Evolutionary conservation across 2,113 vertebrate genomes (phyloP), one percentile per base, ranked within the genome.

Genomic region (Anolis sagrei): DNA sequence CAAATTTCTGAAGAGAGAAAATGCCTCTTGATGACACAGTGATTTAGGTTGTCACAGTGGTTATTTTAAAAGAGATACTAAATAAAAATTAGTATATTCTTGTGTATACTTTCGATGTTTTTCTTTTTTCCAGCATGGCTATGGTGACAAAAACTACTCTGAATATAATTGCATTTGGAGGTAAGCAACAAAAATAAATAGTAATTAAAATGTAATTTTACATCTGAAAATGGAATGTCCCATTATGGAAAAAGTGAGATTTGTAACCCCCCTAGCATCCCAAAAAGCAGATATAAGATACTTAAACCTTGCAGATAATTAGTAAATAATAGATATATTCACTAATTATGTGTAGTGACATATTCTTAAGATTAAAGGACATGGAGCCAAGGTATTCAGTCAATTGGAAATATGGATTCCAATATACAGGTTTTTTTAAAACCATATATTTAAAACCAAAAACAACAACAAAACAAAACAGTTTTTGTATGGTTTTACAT

Each of bases 81-180:
- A 25, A 29, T 10, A 81, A 36, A 66, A 84, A 23, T 13, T 84
- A 79, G 18, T 84, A 10, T 13, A 74, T 84, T 23, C 76, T 16
- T 58, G 11, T n/a, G 76, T 74, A 87, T 72, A 36, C 70, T 91
- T 82, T 9, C 2, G 54, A 81, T 91, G 29, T 88, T 84, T 32
- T n/a, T 74, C 44, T 74, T 80, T 70, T 9, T 72, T 84, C n/a
- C 89, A n/a, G 1, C 78, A 72, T 80, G 23, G 10, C 51, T 77
- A 69, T 87, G 80, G 49, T 82, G 73, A 77, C 62, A 77, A 69
- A 70, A 87, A 82, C 74, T 61, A 18, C 49, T 58, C 73, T 82
- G 49, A 76, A 82, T 82, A 85, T 70, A 85, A 85, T 85, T 85
- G 62, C 83, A 61, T 51, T 69, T 82, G 49, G 58, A 82, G 74